These are phyloP conservation scores for Manduca sexta DNA, from an alignment of 1,140 invertebrate genomes.

Conservation along the genomic window DNA sequence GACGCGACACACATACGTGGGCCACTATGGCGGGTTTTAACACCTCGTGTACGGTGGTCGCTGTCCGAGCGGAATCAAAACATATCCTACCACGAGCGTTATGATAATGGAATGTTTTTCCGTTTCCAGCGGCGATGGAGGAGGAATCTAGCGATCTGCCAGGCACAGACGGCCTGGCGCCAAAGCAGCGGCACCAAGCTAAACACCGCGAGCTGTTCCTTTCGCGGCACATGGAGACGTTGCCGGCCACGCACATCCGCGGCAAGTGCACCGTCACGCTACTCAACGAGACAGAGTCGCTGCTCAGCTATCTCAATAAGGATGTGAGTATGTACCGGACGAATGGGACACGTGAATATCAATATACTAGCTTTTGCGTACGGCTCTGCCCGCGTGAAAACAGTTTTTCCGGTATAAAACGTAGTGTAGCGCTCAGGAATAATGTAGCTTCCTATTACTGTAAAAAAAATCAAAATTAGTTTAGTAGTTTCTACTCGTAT, in stretches of 20 bases:
- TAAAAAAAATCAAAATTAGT: too few relatives aligned
- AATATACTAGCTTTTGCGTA: neutral
- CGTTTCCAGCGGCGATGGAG: conserved; percentile 63
- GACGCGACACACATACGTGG: too few relatives aligned
- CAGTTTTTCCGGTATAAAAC: too few relatives aligned
- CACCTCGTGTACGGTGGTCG: too few relatives aligned
- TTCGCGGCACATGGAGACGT: conserved; percentile 97
- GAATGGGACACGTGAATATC: neutral
- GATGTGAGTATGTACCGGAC: conserved; percentile 82
- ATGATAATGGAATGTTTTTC: neutral
- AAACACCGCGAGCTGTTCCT: conserved; percentile 98
- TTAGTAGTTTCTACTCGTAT: too few relatives aligned
- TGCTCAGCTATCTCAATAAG: conserved; percentile 96
- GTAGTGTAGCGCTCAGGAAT: too few relatives aligned
- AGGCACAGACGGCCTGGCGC: conserved; percentile 74
- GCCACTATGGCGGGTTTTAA: too few relatives aligned
- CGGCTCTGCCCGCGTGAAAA: neutral
- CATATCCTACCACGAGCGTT: too few relatives aligned
- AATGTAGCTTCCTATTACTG: too few relatives aligned
- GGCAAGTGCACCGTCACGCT: conserved; percentile 99
- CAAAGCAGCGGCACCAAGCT: conserved; percentile 93
- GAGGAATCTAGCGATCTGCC: conserved; percentile 65
- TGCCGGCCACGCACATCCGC: conserved; percentile 98
- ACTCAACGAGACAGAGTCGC: conserved; percentile 97
- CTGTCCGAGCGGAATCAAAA: too few relatives aligned